These are phyloP conservation scores for Azemiops feae DNA, from an alignment of 2,113 vertebrate species.

Conservation along the genomic window DNA sequence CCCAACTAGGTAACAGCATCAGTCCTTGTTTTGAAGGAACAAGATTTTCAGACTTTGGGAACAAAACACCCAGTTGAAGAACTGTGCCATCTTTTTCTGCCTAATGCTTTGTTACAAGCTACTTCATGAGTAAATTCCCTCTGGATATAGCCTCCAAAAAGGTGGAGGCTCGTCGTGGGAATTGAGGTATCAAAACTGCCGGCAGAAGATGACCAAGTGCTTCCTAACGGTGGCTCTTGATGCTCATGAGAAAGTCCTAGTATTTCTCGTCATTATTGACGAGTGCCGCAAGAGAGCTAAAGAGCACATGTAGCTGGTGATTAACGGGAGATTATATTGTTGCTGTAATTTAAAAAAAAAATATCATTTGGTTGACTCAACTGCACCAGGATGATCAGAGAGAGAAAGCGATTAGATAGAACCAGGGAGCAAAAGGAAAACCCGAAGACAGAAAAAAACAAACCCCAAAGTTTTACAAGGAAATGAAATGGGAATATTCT, in stretches of 20 bases:
- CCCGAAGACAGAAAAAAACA: constrained; percentile 43
- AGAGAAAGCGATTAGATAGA: constrained; percentile 73
- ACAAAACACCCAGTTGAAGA: background rate
- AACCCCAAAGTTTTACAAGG: constrained; percentile 30
- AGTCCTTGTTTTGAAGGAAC: background rate
- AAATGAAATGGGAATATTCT: background rate
- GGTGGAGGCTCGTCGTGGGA: constrained; percentile 44
- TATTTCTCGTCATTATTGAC: constrained; percentile 66
- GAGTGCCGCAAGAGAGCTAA: constrained; percentile 62
- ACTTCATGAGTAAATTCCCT: background rate
- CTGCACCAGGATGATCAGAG: constrained; percentile 70
- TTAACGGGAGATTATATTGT: constrained; percentile 79
- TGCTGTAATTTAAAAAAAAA: constrained; percentile 75
- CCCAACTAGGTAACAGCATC: too few species aligned
- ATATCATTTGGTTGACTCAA: constrained; percentile 79
- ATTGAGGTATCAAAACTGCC: constrained; percentile 32
- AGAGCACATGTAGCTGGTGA: constrained; percentile 68
- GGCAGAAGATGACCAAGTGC: background rate
- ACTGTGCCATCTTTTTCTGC: too few species aligned
- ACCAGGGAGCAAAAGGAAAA: constrained; percentile 66
- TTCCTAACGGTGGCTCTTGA: background rate
- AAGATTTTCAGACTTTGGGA: background rate
- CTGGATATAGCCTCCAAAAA: background rate
- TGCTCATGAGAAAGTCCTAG: background rate
- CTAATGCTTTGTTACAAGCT: background rate